These are phyloP conservation scores for Oryzias woworae DNA, from an alignment of 2,113 vertebrate genomes.

Conservation along the genomic window DNA sequence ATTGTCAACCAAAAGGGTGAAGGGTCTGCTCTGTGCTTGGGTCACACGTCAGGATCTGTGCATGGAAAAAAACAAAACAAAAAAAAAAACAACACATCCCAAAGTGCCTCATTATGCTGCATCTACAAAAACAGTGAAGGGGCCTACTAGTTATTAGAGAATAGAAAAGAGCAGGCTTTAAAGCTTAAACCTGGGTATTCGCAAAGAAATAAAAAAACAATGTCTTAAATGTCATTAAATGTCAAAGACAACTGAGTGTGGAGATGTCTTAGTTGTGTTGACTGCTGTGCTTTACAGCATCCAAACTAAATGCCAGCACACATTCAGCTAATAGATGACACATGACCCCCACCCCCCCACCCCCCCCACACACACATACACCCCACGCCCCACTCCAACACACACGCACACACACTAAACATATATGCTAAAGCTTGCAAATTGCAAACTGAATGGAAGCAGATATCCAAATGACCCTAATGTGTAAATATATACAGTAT, in stretches of 20 bases:
- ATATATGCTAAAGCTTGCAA: too few species aligned
- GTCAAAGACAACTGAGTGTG: constrained; percentile 16
- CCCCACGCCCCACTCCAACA: too few species aligned
- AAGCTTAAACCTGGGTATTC: constrained; percentile 30
- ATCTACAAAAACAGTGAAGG: constrained; percentile 12
- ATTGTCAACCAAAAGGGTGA: constrained; percentile 32
- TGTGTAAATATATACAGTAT: too few species aligned
- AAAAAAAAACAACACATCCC: constrained; percentile 26
- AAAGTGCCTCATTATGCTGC: constrained; percentile 48
- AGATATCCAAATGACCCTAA: too few species aligned
- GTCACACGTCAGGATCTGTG: constrained; percentile 25
- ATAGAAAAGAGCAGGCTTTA: constrained; percentile 34
- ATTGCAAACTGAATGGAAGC: too few species aligned
- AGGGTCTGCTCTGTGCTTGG: constrained; percentile 2
- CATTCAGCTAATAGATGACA: too few species aligned
- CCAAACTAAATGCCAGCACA: constrained; percentile 3
- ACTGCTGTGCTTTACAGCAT: background rate
- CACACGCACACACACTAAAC: too few species aligned
- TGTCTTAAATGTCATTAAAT: constrained; percentile 28
- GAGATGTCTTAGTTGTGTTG: background rate
- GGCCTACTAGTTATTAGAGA: constrained; percentile 22
- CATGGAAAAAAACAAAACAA: constrained; percentile 18
- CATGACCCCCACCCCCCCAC: too few species aligned
- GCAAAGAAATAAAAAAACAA: constrained; percentile 10
- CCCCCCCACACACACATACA: too few species aligned